Percentiles rank a stretch among this genome's conserved stretches.
Evolutionary conservation across 2,113 vertebrate genomes (phyloP).

Genomic region (Vimba vimba): DNA sequence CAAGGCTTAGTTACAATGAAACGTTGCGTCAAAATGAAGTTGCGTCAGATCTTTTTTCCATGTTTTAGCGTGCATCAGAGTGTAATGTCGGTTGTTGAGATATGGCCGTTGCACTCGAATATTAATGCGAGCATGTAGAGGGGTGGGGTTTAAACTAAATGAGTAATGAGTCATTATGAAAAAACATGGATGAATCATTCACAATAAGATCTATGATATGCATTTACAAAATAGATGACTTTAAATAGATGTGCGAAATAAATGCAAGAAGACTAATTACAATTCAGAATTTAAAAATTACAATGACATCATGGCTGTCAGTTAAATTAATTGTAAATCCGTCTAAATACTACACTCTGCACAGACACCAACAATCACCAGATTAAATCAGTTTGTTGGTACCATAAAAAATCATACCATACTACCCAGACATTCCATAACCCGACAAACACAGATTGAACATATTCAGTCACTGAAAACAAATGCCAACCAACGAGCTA

Average conservation of each 20-base stretch:
- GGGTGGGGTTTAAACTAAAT: too few species aligned
- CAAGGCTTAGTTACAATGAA: too few species aligned
- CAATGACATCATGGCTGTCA: background rate
- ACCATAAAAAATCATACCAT: background rate
- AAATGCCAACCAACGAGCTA: background rate
- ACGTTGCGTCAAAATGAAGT: too few species aligned
- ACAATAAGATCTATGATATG: background rate
- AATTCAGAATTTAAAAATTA: background rate
- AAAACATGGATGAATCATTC: background rate
- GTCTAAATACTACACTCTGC: background rate
- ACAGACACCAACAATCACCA: background rate
- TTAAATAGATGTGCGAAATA: background rate
- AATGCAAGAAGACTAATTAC: background rate
- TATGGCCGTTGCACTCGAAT: background rate
- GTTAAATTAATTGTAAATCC: background rate
- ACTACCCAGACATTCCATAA: background rate
- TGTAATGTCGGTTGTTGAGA: background rate
- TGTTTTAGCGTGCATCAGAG: too few species aligned
- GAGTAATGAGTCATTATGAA: too few species aligned
- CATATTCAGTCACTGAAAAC: background rate
- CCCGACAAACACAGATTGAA: background rate
- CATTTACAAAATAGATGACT: background rate
- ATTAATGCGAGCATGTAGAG: background rate
- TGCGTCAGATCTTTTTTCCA: too few species aligned
- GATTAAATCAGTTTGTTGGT: background rate